Percentiles rank a stretch among this genome's conserved stretches.
Conservation (phyloP, 2,888 invertebrate species). For the Spilarctia lutea region DNA sequence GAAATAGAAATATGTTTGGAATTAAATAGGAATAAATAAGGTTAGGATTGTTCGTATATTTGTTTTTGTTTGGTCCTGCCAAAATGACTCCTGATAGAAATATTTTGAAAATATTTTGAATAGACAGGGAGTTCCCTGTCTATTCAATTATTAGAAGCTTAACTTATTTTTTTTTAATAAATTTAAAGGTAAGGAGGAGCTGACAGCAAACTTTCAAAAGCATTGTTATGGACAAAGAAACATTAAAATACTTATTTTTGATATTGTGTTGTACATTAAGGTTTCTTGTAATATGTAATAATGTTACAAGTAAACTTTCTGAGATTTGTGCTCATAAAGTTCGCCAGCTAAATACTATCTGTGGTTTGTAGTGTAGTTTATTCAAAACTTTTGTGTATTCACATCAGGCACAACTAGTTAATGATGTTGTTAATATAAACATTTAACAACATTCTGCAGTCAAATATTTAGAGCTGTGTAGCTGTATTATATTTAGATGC, state of each 20-base stretch:
- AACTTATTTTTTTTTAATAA: no score
- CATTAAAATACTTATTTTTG: neutral
- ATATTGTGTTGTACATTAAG: no score
- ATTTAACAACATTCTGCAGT: neutral
- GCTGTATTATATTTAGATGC: neutral
- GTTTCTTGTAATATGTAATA: no score
- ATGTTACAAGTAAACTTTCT: neutral
- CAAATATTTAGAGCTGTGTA: neutral
- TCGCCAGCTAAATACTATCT: neutral
- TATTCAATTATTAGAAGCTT: neutral
- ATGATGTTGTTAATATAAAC: neutral
- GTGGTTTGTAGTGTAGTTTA: neutral
- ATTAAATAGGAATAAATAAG: no score
- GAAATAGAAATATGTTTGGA: no score
- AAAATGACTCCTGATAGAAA: no score
- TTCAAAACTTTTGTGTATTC: neutral
- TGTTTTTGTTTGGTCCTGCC: no score
- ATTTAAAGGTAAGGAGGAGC: neutral
- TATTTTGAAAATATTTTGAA: no score
- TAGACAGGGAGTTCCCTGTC: no score
- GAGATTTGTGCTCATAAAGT: neutral
- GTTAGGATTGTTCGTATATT: neutral
- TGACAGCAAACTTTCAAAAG: neutral
- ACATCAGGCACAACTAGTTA: neutral
- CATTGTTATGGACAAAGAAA: neutral